Evolutionary conservation across 2,113 vertebrate species (phyloP), one percentile per base, ranked within the genome.

Genomic region (Mola mola): DNA sequence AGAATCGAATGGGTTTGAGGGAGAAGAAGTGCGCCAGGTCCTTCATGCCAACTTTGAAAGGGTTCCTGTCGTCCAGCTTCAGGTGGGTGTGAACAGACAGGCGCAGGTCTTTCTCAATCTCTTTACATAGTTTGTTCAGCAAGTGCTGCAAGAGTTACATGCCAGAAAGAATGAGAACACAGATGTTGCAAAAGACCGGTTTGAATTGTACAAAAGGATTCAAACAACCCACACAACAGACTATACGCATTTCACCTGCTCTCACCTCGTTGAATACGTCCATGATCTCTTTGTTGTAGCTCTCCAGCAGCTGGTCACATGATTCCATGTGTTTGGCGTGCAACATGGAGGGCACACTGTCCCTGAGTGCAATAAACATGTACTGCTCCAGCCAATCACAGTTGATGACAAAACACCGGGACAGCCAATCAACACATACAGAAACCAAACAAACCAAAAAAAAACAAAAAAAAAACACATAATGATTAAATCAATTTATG

Each of bases 51-150:
- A 96, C 96, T 93, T 92, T 96, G 90, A 98, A 99, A 15, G 97
- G 97, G 83, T 98, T 99, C 78, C 97, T 92, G 90, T 99, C 97
- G 16, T 98, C 97, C 47, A 99, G 89, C 67, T 99, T 98, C 49
- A 99, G 89, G 61, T 99, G 97, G 0, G 96, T 99, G 76, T 98
- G 97, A 52, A 99, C 97, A 17, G 97, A 99, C 3, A 99, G 94
- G 24, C 97, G 94, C 36, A 99, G 84, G 70, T 99, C 97, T 68
- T 99, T 99, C 87, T 99, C 97, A 11, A 99, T 98, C 87, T 99
- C 97, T 84, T 98, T 98, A 87, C 97, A 99, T 46, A 99, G 90
- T 66, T 97, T 98, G 76, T 99, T 94, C 82, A 99, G 84, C 68
- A 99, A 84, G 75, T 96, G 96, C 97, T 98, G 4, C 3, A 17